These are phyloP conservation scores for Gambusia holbrooki DNA, from an alignment of 2,113 vertebrate genomes.

Conservation along the genomic window DNA sequence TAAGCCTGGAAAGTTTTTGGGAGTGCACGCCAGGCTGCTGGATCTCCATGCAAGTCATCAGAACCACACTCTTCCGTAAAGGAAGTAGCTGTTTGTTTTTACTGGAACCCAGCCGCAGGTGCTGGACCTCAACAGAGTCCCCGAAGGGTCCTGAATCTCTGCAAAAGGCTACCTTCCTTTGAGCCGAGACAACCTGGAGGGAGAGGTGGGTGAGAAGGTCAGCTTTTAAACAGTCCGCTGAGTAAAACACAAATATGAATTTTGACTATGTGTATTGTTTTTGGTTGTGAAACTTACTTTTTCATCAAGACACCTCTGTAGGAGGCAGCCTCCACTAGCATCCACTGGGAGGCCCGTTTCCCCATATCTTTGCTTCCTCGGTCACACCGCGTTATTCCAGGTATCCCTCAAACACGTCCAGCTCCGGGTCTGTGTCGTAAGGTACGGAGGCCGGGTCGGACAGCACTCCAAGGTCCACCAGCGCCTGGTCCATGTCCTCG, in stretches of 20 bases:
- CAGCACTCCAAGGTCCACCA: constrained; percentile 93
- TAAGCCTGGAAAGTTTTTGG: background rate
- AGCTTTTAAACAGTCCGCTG: no score
- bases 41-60: background rate
- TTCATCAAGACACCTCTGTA: constrained; percentile 8
- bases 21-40: background rate
- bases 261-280: background rate
- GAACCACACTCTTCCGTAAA: background rate
- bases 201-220: background rate
- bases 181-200: constrained; percentile 50
- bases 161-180: constrained; percentile 25
- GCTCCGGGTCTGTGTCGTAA: constrained; percentile 89
- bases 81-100: background rate
- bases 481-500: constrained; percentile 97
- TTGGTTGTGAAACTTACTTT: constrained; percentile 36
- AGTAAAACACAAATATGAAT: background rate
- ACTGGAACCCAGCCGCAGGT: background rate
- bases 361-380: background rate
- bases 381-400: constrained; percentile 78
- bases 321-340: constrained; percentile 14
- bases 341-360: background rate
- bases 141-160: constrained; percentile 16
- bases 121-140: background rate
- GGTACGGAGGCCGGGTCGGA: constrained; percentile 91
- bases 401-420: constrained; percentile 91